Conservation (phyloP, 2,113 vertebrate genomes). For the Colaptes auratus region DNA sequence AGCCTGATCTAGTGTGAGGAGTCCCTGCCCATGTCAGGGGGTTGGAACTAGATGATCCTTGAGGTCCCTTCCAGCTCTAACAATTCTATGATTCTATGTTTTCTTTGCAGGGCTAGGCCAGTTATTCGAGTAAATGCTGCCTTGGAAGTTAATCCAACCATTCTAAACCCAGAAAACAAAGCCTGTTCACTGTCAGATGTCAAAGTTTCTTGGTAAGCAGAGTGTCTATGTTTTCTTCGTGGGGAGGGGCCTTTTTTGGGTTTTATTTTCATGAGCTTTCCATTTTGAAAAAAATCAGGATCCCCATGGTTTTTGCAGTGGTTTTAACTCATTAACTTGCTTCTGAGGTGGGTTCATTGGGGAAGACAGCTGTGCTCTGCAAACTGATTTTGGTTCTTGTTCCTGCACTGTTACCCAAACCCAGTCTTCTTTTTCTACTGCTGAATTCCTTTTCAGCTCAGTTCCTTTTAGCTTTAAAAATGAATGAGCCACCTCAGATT, state of each 20-base stretch:
- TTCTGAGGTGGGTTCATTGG: background rate
- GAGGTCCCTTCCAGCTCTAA: too few species aligned
- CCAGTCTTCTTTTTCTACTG: background rate
- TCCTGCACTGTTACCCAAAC: background rate
- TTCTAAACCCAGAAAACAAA: conserved; percentile 93
- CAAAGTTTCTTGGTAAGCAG: conserved; percentile 89
- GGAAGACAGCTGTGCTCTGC: background rate
- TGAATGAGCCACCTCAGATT: background rate
- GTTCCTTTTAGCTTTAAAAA: background rate
- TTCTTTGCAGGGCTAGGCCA: conserved; percentile 86
- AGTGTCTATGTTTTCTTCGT: background rate
- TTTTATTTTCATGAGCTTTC: background rate
- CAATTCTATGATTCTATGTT: background rate
- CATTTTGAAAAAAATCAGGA: background rate
- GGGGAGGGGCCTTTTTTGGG: background rate
- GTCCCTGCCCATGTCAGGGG: too few species aligned
- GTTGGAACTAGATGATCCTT: too few species aligned
- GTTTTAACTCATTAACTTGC: background rate
- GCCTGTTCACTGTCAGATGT: conserved; percentile 77
- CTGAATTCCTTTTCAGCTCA: background rate
- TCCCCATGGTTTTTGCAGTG: background rate
- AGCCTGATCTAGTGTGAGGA: too few species aligned
- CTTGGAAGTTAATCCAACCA: conserved; percentile 89
- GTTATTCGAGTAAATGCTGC: conserved; percentile 92
- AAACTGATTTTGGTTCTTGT: background rate